phyloP scores from a whole-genome alignment of 1,140 invertebrate genomes.

The Papilio xuthus region DNA sequence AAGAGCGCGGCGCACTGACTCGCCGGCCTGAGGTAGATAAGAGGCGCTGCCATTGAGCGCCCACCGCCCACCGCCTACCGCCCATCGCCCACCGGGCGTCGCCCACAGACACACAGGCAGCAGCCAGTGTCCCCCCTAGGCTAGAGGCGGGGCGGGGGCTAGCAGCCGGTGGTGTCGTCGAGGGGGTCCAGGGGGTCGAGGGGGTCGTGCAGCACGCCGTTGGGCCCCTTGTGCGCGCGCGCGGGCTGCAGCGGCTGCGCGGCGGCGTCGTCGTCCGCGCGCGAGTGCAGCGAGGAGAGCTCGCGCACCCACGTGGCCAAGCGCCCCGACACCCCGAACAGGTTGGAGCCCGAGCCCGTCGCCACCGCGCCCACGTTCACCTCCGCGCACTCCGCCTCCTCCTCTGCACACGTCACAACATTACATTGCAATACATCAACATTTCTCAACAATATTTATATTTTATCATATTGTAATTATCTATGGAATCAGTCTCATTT shows the following conservation, averaged over 20 bases:
- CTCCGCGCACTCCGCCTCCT: conserved; percentile 65
- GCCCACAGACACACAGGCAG: too few relatives aligned
- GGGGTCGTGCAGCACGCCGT: conserved; percentile 47
- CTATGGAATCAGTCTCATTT: too few relatives aligned
- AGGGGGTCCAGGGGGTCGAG: conserved; percentile 10
- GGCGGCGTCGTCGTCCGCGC: conserved; percentile 66
- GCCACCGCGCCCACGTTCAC: conserved; percentile 76
- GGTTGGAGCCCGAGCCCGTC: conserved; percentile 73
- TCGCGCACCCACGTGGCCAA: conserved; percentile 77
- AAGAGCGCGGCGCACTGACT: conserved; percentile 60
- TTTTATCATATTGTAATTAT: not conserved
- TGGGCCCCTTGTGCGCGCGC: conserved; percentile 45
- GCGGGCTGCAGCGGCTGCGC: conserved; percentile 72
- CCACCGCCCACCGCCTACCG: conserved; percentile 22
- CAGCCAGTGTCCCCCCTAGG: too few relatives aligned
- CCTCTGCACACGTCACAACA: conserved; percentile 55
- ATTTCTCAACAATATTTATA: not conserved
- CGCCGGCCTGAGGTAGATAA: conserved; percentile 72
- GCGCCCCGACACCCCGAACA: conserved; percentile 76
- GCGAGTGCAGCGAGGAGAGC: conserved; percentile 70
- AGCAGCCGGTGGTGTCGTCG: conserved; percentile 45
- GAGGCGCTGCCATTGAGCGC: conserved; percentile 31
- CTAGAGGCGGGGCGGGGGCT: conserved; percentile 40
- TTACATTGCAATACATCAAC: not conserved
- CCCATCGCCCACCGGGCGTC: too few relatives aligned